A percentile compares a stretch with the other conserved stretches of the same genome.
phyloP scores from a whole-genome alignment of 2,888 invertebrate species.

The Tromatobia lineatoria region DNA sequence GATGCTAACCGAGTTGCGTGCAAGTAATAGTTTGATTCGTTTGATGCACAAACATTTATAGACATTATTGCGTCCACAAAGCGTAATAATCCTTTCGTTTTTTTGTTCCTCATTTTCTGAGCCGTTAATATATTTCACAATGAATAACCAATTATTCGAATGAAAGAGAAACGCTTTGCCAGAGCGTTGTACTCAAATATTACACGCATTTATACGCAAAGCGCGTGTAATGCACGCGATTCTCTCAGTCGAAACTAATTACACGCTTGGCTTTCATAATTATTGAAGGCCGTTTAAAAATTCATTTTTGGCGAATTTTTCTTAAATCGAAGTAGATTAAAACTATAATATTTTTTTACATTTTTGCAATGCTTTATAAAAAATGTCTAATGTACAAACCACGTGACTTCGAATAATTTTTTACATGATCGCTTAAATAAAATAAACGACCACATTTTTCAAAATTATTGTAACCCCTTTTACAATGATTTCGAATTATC shows the following conservation, averaged over 20 bases:
- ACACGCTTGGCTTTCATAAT: neutral
- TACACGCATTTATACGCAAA: neutral
- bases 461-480: no score
- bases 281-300: neutral
- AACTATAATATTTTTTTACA: no score
- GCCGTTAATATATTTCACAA: conserved; percentile 26
- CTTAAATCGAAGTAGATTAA: neutral
- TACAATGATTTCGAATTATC: no score
- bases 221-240: neutral
- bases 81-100: conserved; percentile 2
- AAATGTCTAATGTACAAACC: no score
- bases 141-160: conserved; percentile 10
- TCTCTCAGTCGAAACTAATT: neutral
- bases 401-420: no score
- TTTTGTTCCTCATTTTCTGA: neutral
- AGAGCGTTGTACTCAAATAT: conserved; percentile 14
- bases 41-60: neutral
- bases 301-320: neutral
- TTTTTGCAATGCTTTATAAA: no score
- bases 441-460: no score
- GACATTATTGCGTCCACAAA: conserved; percentile 29
- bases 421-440: no score
- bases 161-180: conserved; percentile 44
- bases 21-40: neutral
- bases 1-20: neutral